These are phyloP conservation scores for Cynodonichthys magdalenae DNA, from an alignment of 2,797 vertebrate genomes.

Conservation along the genomic window DNA sequence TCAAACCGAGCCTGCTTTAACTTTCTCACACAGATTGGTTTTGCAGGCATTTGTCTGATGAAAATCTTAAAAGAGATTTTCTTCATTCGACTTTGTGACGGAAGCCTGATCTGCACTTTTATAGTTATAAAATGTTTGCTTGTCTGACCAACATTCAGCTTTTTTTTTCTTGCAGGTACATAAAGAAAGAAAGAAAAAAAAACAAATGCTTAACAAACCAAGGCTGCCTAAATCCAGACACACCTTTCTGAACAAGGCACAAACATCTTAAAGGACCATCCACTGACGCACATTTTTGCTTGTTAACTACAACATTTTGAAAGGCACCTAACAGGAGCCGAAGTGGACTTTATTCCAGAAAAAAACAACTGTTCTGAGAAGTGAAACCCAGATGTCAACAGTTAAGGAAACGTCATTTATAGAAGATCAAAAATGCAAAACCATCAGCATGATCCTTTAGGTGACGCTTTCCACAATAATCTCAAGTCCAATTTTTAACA, in stretches of 20 bases:
- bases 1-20: too few species aligned
- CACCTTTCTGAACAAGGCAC: conserved; percentile 63
- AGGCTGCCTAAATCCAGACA: conserved; percentile 17
- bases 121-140: too few species aligned
- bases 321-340: conserved; percentile 22
- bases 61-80: conserved; percentile 3
- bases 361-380: conserved; percentile 14
- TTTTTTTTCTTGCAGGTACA: conserved; percentile 2
- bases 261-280: conserved; percentile 51
- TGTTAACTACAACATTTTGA: conserved; percentile 7
- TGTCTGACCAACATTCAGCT: conserved; percentile 35
- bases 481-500: background rate
- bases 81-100: conserved; percentile 1
- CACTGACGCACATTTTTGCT: conserved; percentile 34
- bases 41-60: too few species aligned
- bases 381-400: background rate
- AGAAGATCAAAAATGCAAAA: conserved; percentile 33
- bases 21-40: too few species aligned
- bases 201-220: conserved; percentile 13
- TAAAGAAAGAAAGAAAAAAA: background rate
- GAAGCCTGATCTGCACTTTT: conserved; percentile 2
- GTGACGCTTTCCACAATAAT: conserved; percentile 11
- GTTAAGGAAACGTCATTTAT: conserved; percentile 1
- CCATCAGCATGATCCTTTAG: conserved; percentile 32
- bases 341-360: conserved; percentile 12